Base-by-base conservation (phyloP, 2,113 vertebrate species). In the Rostratula benghalensis region DNA sequence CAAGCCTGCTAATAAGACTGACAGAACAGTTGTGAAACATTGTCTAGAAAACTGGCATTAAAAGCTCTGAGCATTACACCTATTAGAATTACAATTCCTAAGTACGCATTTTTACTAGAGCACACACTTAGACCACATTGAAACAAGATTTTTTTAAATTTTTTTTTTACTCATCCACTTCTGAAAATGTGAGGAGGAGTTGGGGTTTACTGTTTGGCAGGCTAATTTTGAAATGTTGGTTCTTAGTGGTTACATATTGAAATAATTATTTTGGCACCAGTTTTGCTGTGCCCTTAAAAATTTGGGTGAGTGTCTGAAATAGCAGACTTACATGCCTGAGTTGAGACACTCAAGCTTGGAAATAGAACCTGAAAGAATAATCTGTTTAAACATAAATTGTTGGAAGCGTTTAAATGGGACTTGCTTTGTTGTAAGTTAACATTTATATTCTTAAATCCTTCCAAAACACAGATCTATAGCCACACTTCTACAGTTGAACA, bases 81-180 rank as follows among this genome's bases (percentile, higher is more conserved):
- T 17, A 5, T 37, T 35, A 33, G 48, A 83, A n/a, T 65, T 59
- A 21, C 1, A 10, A 33, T 41, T 81, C 77, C 27, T 27, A 83
- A 71, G 46, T 27, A 19, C 3, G 63, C 4, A 3, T 48, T 92
- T 69, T 77, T 64, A 39, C 30, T 71, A 46, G 33, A 64, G 28
- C 11, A 9, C 1, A 6, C 11, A 9, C 1, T 5, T 37, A 39
- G 18, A 48, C 23, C 11, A 56, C 18, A 30, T 6, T 35, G 30
- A 83, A 83, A 33, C 11, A 31, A 41, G 11, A 6, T 57, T 56
- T 17, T n/a, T 57, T 57, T 53, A n/a, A n/a, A n/a, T n/a, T 37
- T 46, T 67, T 46, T 37, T 83, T 83, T 65, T 28, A 54, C 46
- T 67, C 1, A 2, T 64, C 27, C 18, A 27, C 13, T 69, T 54